Evolutionary conservation across 2,113 vertebrate genomes (phyloP).

Genomic region (Oenanthe melanoleuca): DNA sequence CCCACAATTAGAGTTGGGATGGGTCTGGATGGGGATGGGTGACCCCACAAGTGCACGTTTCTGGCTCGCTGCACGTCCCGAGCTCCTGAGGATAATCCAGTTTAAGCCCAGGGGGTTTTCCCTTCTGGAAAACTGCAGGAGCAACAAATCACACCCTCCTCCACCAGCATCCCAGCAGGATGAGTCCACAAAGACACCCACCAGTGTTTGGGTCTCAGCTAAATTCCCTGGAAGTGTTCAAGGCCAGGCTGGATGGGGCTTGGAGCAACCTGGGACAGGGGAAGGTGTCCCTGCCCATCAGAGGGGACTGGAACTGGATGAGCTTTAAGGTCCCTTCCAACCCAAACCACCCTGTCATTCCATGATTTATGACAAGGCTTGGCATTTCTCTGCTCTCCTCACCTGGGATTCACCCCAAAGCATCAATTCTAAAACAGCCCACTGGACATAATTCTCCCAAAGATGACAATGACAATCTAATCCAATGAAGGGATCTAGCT

Average conservation of each 20-base stretch:
- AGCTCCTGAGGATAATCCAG: background rate
- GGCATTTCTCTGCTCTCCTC: background rate
- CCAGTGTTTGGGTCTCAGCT: background rate
- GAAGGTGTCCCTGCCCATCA: background rate
- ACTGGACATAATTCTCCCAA: background rate
- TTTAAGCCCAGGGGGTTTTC: background rate
- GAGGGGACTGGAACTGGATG: background rate
- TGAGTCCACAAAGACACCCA: fast-evolving
- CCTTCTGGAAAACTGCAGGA: background rate
- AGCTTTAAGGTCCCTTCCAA: background rate
- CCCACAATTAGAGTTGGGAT: background rate
- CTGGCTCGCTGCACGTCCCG: background rate
- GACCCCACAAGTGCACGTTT: fast-evolving
- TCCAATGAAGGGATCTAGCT: background rate
- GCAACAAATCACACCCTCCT: fast-evolving
- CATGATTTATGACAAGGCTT: background rate
- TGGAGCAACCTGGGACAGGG: background rate
- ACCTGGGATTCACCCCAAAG: background rate
- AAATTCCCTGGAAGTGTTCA: background rate
- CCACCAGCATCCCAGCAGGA: background rate
- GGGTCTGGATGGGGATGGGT: background rate
- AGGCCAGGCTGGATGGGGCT: background rate
- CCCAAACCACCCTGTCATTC: background rate
- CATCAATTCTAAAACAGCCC: background rate
- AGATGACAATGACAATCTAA: background rate